Conservation (phyloP, 2,888 invertebrate genomes). For the Petrophora chlorosata region DNA sequence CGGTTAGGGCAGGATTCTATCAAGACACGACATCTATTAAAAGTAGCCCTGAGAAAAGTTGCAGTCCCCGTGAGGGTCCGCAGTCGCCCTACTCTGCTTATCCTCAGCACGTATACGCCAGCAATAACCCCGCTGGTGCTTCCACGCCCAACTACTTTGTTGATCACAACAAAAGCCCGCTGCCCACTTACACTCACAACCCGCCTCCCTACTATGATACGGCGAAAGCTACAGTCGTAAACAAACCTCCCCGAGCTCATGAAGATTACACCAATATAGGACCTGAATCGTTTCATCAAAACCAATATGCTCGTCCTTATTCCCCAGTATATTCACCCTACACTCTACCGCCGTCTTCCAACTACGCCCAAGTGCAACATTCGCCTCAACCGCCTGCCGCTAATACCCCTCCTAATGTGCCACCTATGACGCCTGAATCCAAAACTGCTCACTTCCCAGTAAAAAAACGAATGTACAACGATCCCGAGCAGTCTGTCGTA, state of each 20-base stretch:
- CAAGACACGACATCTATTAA: conserved; percentile 93
- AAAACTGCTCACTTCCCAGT: conserved; percentile 83
- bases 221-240: conserved; percentile 70
- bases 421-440: conserved; percentile 55
- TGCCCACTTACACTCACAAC: conserved; percentile 73
- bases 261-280: conserved; percentile 83
- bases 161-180: conserved; percentile 75
- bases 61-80: conserved; percentile 90
- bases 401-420: conserved; percentile 44
- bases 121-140: conserved; percentile 61
- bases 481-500: conserved; percentile 62
- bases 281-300: conserved; percentile 82
- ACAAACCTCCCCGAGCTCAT: conserved; percentile 76
- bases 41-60: conserved; percentile 93
- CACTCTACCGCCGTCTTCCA: conserved; percentile 58
- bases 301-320: conserved; percentile 70
- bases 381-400: conserved; percentile 55
- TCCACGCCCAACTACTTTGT: conserved; percentile 72
- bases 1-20: conserved; percentile 94
- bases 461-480: conserved; percentile 86
- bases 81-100: conserved; percentile 77
- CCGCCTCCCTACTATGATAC: conserved; percentile 86
- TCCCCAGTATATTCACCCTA: conserved; percentile 69
- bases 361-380: conserved; percentile 61
- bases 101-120: conserved; percentile 76